A percentile compares a stretch with the other conserved stretches of the same genome.
phyloP scores from a whole-genome alignment of 1,140 invertebrate species.

The Camponotus floridanus region DNA sequence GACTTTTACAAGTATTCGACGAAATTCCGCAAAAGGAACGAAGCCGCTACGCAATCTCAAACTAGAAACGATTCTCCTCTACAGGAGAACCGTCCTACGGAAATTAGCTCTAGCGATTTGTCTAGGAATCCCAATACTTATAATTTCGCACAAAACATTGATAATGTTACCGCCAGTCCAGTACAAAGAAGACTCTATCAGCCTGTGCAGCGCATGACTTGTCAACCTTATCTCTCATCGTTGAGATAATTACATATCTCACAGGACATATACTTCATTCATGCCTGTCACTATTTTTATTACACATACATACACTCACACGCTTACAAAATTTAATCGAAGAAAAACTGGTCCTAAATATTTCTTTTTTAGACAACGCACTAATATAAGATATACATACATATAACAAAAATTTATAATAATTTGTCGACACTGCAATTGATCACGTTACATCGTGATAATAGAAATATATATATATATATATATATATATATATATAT shows the following conservation, averaged over 20 bases:
- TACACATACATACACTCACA: neutral
- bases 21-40: conserved; percentile 92
- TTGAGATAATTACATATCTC: conserved; percentile 74
- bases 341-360: conserved; percentile 65
- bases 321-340: neutral
- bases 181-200: conserved; percentile 86
- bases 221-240: conserved; percentile 80
- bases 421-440: too few species aligned
- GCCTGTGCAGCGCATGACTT: conserved; percentile 85
- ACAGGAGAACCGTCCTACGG: conserved; percentile 46
- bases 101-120: conserved; percentile 25
- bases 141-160: conserved; percentile 50
- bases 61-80: conserved; percentile 48
- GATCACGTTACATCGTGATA: too few species aligned
- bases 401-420: too few species aligned
- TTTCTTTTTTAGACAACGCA: conserved; percentile 16
- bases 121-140: conserved; percentile 43
- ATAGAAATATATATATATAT: too few species aligned
- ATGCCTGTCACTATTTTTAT: neutral
- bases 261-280: neutral
- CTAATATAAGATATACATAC: neutral
- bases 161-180: conserved; percentile 64
- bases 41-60: conserved; percentile 61
- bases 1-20: conserved; percentile 99
- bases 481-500: too few species aligned